Base-by-base conservation (phyloP, 2,888 invertebrate genomes). In the Phaedon cochleariae region DNA sequence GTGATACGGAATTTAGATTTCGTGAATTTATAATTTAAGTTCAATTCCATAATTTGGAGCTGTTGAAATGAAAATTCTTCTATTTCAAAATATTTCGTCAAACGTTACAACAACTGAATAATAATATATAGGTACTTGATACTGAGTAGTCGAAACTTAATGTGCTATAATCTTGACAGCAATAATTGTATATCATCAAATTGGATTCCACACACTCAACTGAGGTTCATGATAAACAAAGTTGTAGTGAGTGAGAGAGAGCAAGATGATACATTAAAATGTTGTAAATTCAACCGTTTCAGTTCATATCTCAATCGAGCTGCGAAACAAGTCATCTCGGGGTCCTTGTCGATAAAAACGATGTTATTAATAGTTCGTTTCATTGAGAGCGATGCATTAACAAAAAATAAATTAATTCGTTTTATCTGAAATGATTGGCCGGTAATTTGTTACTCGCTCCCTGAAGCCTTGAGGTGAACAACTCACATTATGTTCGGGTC, bases 371-470 rank as follows among this genome's bases (percentile, higher is more conserved):
- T 61, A 51, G 58, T 18, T 34, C 15, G 20, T 51, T 53, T 57
- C 58, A 53, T n/a, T 51, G 52, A 52, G 22, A 57, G 46, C 45
- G 55, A 48, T 51, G 37, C 54, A 52, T 58, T 20, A 53, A 61
- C 57, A 49, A 65, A 68, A 65, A 69, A 68, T 64, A 64, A 71
- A 71, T 69, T 68, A 69, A 71, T 70, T 71, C 69, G 70, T 70
- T 69, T 71, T 66, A 41, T 41, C 64, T 46, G 62, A n/a, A 72
- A 69, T 69, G 68, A 72, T 70, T 67, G 67, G 62, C 37, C 53
- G 51, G 63, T 74, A 74, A 74, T 74, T 74, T 71, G 73, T 73
- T 64, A 54, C 41, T 65, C 45, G 67, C 59, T 57, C 68, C 58
- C 59, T 60, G 68, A 55, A 69, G 62, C 65, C 64, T 73, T 72